Evolutionary conservation across 2,888 invertebrate genomes (phyloP), one percentile per base, ranked within the genome.

Genomic region (Candidula unifasciata): DNA sequence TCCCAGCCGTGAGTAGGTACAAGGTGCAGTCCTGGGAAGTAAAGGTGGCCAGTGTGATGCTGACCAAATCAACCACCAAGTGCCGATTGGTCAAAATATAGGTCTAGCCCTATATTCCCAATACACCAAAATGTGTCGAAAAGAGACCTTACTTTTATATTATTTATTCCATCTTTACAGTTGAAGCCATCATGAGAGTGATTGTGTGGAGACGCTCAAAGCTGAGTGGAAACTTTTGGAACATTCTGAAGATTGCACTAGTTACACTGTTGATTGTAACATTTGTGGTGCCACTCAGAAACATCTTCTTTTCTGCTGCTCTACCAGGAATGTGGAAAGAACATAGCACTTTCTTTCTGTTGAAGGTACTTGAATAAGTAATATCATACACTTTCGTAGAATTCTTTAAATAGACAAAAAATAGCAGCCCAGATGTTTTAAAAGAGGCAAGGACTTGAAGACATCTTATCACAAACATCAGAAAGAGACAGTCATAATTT

Each of bases 271-370:
- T 73, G 16, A 6, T 80, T 2, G 64, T 83, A 30, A 3, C 66
- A 24, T 52, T 82, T 3, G 30, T 83, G 27, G 30, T 60, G 13
- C 79, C 83, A 5, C 13, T 74, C 1, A 74, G 74, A 18, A 83
- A 83, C 60, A n/a, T 30, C 16, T 6, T 83, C 10, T 37, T 83
- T 57, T 37, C 21, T 24, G 79, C 79, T n/a, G 73, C 30, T 35
- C 44, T 83, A 18, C 83, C 83, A 27, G 73, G 83, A 10, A 57
- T 83, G 71, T 83, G 79, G 79, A 54, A 71, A 73, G 79, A 79
- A 24, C 79, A 79, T 60, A 79, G 60, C 37, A 24, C 83, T 8
- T 60, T 79, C 27, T 83, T 83, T 79, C 24, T 83, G 33, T 30
- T 83, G 2, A 83, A 83, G 83, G 83, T 83, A 60, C 5, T 18